Evolutionary conservation across 2,113 vertebrate species (phyloP), one percentile per base, ranked within the genome.

Genomic region (Piaya cayana): DNA sequence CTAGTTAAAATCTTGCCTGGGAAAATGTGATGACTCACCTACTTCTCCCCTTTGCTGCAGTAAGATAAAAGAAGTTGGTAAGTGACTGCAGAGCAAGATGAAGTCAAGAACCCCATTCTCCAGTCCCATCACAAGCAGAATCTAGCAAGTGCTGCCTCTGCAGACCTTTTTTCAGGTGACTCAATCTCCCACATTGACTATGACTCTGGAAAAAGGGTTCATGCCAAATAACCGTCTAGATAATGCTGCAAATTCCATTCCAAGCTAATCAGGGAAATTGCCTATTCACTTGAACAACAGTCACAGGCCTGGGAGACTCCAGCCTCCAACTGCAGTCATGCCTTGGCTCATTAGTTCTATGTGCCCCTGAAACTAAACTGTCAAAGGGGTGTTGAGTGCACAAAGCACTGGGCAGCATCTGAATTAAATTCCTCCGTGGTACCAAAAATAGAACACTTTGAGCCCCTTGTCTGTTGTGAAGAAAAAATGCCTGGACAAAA

Each of bases 201-300:
- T 58, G 67, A 90, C 76, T 85, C 72, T 94, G 86, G 45, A 93
- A 82, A 86, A 92, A 59, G 82, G 47, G 59, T 52, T 93, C 74
- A 93, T 34, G 93, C 83, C 84, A 91, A 96, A 82, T 92, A 90
- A 74, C 56, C 71, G 60, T 91, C 72, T 15, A 34, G 86, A 96
- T 87, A 97, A 96, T 97, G 93, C 93, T 68, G 67, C 65, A 86
- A 86, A 97, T 96, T 94, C 95, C 92, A 97, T 96, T 94, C 95
- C 92, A 90, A 69, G 79, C 89, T 87, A 96, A 94, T 97, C 81
- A 95, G 70, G 92, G 78, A 75, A 87, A 88, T 94, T 97, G 86
- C 81, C 86, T 93, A 91, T 95, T 97, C 67, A 95, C 70, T 92
- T 90, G 88, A 92, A 84, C 75, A 92, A 93, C 91, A 91, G 58